phyloP scores from a whole-genome alignment of 2,888 invertebrate genomes.

The Acronicta leporina region DNA sequence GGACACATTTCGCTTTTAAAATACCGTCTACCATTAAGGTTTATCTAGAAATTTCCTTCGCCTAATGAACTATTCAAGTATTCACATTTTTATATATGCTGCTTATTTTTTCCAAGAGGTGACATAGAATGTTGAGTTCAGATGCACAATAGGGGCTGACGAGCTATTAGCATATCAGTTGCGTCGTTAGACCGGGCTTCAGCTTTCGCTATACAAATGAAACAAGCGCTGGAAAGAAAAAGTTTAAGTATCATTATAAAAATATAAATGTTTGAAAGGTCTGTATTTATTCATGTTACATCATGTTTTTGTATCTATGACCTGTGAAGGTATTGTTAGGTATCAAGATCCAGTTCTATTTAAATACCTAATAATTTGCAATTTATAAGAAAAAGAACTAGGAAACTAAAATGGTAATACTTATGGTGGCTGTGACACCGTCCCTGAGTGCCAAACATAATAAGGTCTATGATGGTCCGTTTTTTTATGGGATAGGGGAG shows the following conservation, averaged over 20 bases:
- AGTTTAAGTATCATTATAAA: slow-evolving; percentile 40
- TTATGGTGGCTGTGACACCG: too few species aligned
- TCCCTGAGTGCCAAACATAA: too few species aligned
- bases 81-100: slow-evolving; percentile 58
- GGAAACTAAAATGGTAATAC: too few species aligned
- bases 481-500: too few species aligned
- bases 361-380: too few species aligned
- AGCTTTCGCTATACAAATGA: slow-evolving; percentile 56
- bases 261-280: too few species aligned
- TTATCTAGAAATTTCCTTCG: slow-evolving; percentile 31
- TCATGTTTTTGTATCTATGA: too few species aligned
- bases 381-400: too few species aligned
- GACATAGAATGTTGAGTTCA: slow-evolving; percentile 58
- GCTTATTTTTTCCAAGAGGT: slow-evolving; percentile 60
- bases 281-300: too few species aligned
- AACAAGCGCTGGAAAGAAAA: slow-evolving; percentile 56
- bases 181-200: slow-evolving; percentile 66
- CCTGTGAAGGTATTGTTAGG: too few species aligned
- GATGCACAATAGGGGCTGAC: slow-evolving; percentile 75
- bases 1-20: slow-evolving; percentile 11
- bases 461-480: too few species aligned
- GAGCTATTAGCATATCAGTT: slow-evolving; percentile 79
- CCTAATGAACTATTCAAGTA: slow-evolving; percentile 66
- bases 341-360: too few species aligned
- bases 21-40: slow-evolving; percentile 20